These are phyloP conservation scores for Apamea sordens DNA, from an alignment of 2,888 invertebrate genomes.

Conservation along the genomic window DNA sequence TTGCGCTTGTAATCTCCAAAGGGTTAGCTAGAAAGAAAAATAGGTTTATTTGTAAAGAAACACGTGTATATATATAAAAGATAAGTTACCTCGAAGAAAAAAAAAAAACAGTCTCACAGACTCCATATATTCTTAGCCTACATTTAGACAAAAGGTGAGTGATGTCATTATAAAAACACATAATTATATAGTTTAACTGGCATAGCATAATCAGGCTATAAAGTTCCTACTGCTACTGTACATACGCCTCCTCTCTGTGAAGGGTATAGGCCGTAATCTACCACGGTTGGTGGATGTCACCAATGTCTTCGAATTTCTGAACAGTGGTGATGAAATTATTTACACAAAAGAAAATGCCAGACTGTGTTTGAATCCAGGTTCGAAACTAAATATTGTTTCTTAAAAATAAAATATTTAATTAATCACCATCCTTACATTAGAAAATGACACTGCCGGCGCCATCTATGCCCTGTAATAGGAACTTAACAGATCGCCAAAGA, in stretches of 20 bases:
- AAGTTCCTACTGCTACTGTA: too few species aligned
- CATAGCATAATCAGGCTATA: not conserved
- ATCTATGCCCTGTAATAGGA: slow-evolving; percentile 4
- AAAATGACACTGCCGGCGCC: slow-evolving; percentile 1
- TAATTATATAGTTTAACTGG: not conserved
- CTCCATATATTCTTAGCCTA: not conserved
- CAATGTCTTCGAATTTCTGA: too few species aligned
- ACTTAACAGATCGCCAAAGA: not conserved
- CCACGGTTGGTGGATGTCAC: not conserved
- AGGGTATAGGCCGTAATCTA: not conserved
- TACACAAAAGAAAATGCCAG: not conserved
- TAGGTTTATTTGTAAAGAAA: not conserved
- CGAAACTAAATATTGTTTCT: not conserved
- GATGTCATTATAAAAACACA: not conserved
- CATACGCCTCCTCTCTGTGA: not conserved
- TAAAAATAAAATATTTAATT: not conserved
- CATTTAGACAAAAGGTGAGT: not conserved
- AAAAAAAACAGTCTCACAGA: not conserved
- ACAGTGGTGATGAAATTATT: not conserved
- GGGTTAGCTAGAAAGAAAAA: not conserved
- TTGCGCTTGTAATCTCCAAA: not conserved
- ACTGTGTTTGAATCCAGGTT: not conserved
- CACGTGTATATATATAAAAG: not conserved
- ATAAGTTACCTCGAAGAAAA: not conserved
- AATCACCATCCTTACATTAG: not conserved